These are phyloP conservation scores for Pempheris klunzingeri DNA, from an alignment of 2,797 vertebrate genomes.

Conservation along the genomic window DNA sequence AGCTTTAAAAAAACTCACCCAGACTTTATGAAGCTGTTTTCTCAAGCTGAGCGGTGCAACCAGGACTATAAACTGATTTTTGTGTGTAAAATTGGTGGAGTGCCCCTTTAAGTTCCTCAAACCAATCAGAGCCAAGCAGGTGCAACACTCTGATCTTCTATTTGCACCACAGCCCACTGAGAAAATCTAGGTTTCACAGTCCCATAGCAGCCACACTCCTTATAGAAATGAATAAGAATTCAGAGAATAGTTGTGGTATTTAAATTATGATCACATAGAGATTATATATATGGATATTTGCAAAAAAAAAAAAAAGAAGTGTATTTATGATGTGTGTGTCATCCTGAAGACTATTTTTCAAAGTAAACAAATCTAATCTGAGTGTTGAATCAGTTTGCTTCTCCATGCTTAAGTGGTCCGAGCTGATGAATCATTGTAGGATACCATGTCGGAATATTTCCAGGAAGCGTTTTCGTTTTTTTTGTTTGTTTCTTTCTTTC, in stretches of 20 bases:
- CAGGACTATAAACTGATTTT: neutral
- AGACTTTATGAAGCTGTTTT: neutral
- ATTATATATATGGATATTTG: conserved; percentile 84
- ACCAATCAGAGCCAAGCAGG: conserved; percentile 18
- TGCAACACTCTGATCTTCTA: neutral
- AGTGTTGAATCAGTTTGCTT: conserved; percentile 76
- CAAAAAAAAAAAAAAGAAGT: conserved; percentile 69
- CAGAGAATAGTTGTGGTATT: conserved; percentile 81
- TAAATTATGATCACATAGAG: conserved; percentile 82
- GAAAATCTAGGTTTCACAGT: conserved; percentile 32
- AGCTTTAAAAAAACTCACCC: neutral
- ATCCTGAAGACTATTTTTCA: conserved; percentile 82
- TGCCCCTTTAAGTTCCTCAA: conserved; percentile 33
- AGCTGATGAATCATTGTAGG: conserved; percentile 76
- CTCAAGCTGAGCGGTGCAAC: neutral
- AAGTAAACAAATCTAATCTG: conserved; percentile 77
- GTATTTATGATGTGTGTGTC: conserved; percentile 84
- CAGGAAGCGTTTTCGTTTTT: conserved; percentile 54
- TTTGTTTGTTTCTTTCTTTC: no score
- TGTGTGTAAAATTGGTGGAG: conserved; percentile 1
- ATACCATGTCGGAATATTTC: conserved; percentile 70
- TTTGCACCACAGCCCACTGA: conserved; percentile 15
- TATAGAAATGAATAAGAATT: conserved; percentile 56
- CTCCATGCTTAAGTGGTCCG: conserved; percentile 75
- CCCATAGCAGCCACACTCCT: conserved; percentile 43